phyloP scores from a whole-genome alignment of 2,113 vertebrate genomes.

The Martes martes region DNA sequence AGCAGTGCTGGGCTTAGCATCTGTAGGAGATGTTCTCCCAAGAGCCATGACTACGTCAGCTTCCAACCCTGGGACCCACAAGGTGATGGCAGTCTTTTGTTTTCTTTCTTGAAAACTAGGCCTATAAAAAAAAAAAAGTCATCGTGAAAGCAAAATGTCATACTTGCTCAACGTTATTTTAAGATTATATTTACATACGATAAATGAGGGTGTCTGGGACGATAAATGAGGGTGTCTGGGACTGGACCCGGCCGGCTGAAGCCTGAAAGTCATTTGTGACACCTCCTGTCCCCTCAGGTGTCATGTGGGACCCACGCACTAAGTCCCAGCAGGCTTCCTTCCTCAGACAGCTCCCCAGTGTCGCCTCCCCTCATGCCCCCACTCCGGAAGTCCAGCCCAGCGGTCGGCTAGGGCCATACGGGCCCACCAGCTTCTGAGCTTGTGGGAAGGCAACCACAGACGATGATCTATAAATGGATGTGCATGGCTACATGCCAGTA shows the following conservation, averaged over 20 bases:
- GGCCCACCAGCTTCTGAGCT: neutral
- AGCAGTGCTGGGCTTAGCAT: accelerated
- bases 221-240: neutral
- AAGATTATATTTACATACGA: neutral
- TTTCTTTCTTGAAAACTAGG: neutral
- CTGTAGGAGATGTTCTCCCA: accelerated
- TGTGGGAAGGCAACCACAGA: accelerated
- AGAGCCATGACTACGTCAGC: neutral
- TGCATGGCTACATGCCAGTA: neutral
- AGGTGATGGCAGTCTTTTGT: neutral
- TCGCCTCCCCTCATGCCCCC: no score
- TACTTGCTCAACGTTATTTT: neutral
- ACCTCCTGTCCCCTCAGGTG: neutral
- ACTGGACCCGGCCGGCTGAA: neutral
- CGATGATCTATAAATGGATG: neutral
- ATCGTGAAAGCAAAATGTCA: neutral
- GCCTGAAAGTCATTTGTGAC: neutral
- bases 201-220: neutral
- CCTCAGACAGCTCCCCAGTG: accelerated
- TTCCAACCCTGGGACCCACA: neutral
- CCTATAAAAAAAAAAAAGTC: neutral
- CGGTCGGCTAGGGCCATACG: accelerated
- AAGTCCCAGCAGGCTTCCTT: neutral
- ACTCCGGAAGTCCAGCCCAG: neutral
- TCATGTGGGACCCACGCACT: neutral